These are phyloP conservation scores for Pandemis heparana DNA, from an alignment of 2,888 invertebrate genomes.

Conservation along the genomic window DNA sequence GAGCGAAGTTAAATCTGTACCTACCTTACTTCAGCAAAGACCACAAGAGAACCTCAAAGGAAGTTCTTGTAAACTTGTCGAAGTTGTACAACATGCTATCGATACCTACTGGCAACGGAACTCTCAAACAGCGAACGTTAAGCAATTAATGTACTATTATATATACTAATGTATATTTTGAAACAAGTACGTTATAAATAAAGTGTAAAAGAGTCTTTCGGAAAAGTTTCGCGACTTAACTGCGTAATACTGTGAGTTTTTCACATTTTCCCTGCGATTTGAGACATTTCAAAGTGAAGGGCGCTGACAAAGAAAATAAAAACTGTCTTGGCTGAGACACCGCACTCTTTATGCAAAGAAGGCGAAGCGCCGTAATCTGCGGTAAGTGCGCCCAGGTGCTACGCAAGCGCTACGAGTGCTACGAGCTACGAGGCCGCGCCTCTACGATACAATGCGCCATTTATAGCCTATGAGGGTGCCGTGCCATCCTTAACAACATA, in stretches of 20 bases:
- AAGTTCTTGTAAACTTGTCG: conserved; percentile 25
- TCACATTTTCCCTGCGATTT: conserved; percentile 31
- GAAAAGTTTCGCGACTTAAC: conserved; percentile 7
- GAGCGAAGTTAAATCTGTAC: conserved; percentile 1
- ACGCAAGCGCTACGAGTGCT: conserved; percentile 64
- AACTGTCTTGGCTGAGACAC: conserved; percentile 44
- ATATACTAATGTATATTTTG: neutral
- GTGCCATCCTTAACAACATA: conserved; percentile 26
- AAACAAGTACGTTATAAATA: conserved; percentile 1
- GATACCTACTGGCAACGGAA: neutral
- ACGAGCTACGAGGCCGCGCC: conserved; percentile 48
- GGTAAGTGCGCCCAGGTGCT: conserved; percentile 70
- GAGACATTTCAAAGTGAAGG: conserved; percentile 42
- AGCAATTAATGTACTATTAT: neutral
- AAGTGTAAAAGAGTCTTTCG: neutral
- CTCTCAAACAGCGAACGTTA: neutral
- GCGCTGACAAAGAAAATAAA: conserved; percentile 42
- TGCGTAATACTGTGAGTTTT: conserved; percentile 9
- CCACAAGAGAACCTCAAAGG: conserved; percentile 14
- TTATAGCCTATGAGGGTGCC: conserved; percentile 38
- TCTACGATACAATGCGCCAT: conserved; percentile 44
- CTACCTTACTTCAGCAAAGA: conserved; percentile 5
- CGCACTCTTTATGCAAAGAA: conserved; percentile 61
- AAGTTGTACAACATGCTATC: conserved; percentile 8
- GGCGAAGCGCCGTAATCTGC: conserved; percentile 64